A percentile compares a stretch with the other conserved stretches of the same genome.
Conservation (phyloP, 2,113 vertebrate genomes). For the Hippolais icterina region DNA sequence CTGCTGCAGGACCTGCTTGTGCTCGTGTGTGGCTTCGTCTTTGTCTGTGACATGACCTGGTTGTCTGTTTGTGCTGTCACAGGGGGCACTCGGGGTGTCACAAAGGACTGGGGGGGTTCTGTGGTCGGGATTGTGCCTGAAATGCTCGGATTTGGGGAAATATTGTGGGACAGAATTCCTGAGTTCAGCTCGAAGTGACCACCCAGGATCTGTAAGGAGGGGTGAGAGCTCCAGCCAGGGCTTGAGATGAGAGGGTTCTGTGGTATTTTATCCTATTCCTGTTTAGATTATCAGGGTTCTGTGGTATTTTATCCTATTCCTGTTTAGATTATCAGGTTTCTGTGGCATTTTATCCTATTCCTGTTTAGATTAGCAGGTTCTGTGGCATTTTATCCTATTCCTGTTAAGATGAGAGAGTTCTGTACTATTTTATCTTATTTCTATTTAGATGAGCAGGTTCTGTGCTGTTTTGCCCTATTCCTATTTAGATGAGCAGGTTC, state of each 20-base stretch:
- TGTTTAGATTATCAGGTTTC: fast-evolving
- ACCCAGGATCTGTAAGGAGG: neutral
- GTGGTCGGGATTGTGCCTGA: fast-evolving
- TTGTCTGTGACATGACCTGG: neutral
- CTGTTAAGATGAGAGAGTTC: neutral
- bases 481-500: neutral
- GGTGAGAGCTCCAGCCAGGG: neutral
- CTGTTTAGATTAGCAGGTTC: neutral
- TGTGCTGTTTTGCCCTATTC: fast-evolving
- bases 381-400: neutral
- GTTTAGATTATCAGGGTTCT: neutral
- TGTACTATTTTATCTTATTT: neutral
- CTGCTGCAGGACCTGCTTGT: neutral
- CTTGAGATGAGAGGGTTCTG: neutral
- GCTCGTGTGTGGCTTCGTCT: neutral
- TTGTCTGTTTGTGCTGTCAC: neutral
- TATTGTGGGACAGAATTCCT: fast-evolving
- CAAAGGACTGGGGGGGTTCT: neutral
- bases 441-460: neutral
- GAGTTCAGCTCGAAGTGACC: neutral
- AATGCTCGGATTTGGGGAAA: neutral
- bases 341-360: fast-evolving
- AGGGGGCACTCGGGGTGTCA: neutral
- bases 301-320: fast-evolving
- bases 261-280: neutral